These are phyloP conservation scores for Capitulum mitella DNA, from an alignment of 2,888 invertebrate genomes.

Conservation along the genomic window DNA sequence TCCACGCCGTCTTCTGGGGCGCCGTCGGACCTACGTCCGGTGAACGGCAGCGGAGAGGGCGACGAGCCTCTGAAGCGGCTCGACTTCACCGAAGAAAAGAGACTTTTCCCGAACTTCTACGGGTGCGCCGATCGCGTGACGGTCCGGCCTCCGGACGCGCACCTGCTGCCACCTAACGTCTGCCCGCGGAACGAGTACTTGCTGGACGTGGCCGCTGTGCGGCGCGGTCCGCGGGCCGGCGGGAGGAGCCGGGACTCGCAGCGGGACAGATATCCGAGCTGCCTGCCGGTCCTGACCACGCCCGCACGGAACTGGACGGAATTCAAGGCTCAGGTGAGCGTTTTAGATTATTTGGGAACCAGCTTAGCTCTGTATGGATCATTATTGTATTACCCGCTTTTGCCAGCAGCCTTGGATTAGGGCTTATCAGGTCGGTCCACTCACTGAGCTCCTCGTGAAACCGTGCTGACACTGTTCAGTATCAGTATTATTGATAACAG, in stretches of 20 bases:
- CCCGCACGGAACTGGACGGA: background rate
- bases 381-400: no score
- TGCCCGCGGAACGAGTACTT: background rate
- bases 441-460: no score
- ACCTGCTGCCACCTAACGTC: slow-evolving; percentile 9
- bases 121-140: background rate
- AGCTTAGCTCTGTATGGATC: no score
- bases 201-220: background rate
- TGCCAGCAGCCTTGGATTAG: no score
- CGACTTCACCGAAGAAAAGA: background rate
- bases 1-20: no score
- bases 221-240: background rate
- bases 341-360: no score
- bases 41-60: background rate
- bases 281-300: background rate
- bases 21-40: background rate
- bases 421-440: no score
- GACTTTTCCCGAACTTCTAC: background rate
- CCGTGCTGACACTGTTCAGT: no score
- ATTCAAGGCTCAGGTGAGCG: background rate
- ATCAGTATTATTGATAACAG: no score
- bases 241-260: background rate
- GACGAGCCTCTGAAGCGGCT: background rate
- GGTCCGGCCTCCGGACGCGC: background rate
- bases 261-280: background rate